These are phyloP conservation scores for Gadopsis bispinosus DNA, from an alignment of 2,797 vertebrate species.

Conservation along the genomic window DNA sequence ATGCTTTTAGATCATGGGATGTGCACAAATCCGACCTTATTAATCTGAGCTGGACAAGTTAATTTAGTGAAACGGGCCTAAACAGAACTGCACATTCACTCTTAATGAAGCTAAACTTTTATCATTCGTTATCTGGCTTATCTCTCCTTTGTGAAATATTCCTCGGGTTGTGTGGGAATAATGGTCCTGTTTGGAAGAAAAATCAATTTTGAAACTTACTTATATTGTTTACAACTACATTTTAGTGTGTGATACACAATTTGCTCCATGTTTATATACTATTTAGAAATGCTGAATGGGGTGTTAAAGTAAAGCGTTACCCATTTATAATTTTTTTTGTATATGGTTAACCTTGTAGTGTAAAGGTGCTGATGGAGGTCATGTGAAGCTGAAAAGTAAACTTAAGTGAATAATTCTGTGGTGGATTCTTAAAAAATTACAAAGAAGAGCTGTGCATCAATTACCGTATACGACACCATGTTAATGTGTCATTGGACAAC, in stretches of 20 bases:
- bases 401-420: background rate
- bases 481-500: too few relatives aligned
- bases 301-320: background rate
- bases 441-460: background rate
- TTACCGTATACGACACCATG: background rate
- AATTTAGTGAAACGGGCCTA: background rate
- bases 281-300: background rate
- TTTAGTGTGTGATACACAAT: background rate
- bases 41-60: too few relatives aligned
- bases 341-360: too few relatives aligned
- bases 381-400: background rate
- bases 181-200: background rate
- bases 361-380: background rate
- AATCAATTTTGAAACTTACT: background rate
- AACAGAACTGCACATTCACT: background rate
- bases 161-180: background rate
- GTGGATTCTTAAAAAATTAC: background rate
- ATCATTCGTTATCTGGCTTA: background rate
- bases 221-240: background rate
- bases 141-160: background rate
- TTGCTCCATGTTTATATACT: background rate
- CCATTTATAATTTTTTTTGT: background rate
- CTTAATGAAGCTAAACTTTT: background rate
- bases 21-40: background rate
- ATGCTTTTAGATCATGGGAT: background rate